Evolutionary conservation across 2,797 vertebrate genomes (phyloP).

Genomic region (Jordanella pulchra): DNA sequence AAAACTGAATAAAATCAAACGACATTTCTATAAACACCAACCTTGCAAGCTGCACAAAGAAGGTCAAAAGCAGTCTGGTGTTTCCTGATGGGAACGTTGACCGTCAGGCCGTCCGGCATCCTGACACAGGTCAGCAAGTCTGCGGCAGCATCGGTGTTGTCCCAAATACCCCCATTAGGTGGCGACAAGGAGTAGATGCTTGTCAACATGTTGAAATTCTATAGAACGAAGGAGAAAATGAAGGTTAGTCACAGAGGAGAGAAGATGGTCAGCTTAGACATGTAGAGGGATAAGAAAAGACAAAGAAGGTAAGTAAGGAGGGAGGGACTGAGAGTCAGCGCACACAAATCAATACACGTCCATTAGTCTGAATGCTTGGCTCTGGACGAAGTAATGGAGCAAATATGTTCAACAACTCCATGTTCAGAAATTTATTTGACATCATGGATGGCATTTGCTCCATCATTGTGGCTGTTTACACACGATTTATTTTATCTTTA

Average conservation of each 20-base stretch:
- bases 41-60: constrained; percentile 88
- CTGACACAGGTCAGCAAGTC: constrained; percentile 78
- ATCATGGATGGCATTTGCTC: constrained; percentile 54
- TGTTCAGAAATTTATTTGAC: constrained; percentile 73
- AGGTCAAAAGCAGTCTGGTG: constrained; percentile 86
- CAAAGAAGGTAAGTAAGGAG: constrained; percentile 31
- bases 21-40: constrained; percentile 61
- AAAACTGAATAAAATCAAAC: background rate
- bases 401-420: constrained; percentile 69
- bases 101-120: constrained; percentile 83
- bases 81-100: constrained; percentile 82
- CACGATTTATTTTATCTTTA: too few species aligned
- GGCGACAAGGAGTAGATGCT: constrained; percentile 81
- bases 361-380: constrained; percentile 76
- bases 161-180: constrained; percentile 79
- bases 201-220: constrained; percentile 82
- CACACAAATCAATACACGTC: constrained; percentile 70
- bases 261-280: background rate
- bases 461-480: constrained; percentile 64
- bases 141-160: constrained; percentile 57
- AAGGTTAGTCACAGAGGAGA: background rate
- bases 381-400: constrained; percentile 58
- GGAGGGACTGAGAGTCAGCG: constrained; percentile 25
- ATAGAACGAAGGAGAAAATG: constrained; percentile 10
- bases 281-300: background rate